phyloP scores from a whole-genome alignment of 2,888 invertebrate genomes.

The Cremastobaeus sp. region DNA sequence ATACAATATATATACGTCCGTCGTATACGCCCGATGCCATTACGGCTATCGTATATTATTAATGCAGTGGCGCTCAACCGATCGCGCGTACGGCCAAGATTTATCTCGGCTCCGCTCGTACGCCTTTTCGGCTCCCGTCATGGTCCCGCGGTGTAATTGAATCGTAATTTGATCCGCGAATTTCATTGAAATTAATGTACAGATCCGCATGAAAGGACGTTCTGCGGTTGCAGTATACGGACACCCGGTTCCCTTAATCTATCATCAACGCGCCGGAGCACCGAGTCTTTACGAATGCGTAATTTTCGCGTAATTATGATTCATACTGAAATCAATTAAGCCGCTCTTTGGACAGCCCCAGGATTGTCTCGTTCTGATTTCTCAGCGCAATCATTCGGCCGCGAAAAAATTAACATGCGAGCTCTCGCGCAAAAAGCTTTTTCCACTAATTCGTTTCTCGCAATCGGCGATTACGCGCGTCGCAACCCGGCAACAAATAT shows the following conservation, averaged over 20 bases:
- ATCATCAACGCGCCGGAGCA: constrained; percentile 32
- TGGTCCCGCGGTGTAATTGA: constrained; percentile 25
- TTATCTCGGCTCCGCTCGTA: constrained; percentile 5
- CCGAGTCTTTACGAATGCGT: constrained; percentile 32
- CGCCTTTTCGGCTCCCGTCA: not conserved
- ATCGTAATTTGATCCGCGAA: constrained; percentile 49
- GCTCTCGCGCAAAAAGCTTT: no score
- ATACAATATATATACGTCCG: constrained; percentile 75
- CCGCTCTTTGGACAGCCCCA: not conserved
- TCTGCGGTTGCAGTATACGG: constrained; percentile 14
- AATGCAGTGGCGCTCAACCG: constrained; percentile 77
- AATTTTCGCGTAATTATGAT: constrained; percentile 39
- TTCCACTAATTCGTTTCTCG: no score
- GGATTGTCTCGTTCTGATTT: constrained; percentile 21
- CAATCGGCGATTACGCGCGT: no score
- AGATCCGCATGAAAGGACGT: constrained; percentile 24
- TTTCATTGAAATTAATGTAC: constrained; percentile 46
- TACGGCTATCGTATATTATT: constrained; percentile 78
- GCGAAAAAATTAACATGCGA: no score
- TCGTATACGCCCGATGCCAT: constrained; percentile 77
- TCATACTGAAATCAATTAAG: constrained; percentile 38
- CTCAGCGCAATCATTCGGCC: no score
- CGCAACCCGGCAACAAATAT: no score
- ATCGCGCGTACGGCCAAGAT: constrained; percentile 40
- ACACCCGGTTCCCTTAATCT: constrained; percentile 39